Evolutionary conservation across 2,888 invertebrate genomes (phyloP).

Genomic region (Sinodicranocentrus sp.): DNA sequence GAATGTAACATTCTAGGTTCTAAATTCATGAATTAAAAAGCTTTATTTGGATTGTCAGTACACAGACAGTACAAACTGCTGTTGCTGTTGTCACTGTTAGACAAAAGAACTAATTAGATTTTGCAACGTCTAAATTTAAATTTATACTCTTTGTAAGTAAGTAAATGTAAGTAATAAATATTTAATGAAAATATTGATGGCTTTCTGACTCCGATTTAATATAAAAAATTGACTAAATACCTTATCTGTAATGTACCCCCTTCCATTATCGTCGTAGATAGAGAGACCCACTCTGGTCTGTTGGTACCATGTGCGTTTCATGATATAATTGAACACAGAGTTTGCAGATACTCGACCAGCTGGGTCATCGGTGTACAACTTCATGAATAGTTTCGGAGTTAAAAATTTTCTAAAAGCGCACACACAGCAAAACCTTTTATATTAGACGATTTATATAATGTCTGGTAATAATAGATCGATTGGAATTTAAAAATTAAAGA

Average conservation of each 20-base stretch:
- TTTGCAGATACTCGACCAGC: conserved; percentile 92
- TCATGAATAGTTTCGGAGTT: conserved; percentile 91
- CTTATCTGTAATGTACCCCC: conserved; percentile 91
- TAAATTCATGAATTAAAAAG: conserved; percentile 78
- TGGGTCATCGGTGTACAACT: conserved; percentile 90
- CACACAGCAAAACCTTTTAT: too few species aligned
- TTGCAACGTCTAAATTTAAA: too few species aligned
- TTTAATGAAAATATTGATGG: too few species aligned
- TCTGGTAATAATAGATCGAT: too few species aligned
- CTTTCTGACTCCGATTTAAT: too few species aligned
- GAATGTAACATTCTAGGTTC: conserved; percentile 97
- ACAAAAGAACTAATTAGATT: too few species aligned
- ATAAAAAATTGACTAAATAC: conserved; percentile 80
- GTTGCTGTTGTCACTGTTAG: too few species aligned
- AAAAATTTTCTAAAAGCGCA: conserved; percentile 81
- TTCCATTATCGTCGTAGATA: conserved; percentile 94
- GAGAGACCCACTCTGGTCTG: conserved; percentile 96
- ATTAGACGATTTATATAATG: too few species aligned
- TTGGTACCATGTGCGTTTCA: conserved; percentile 96
- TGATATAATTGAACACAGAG: conserved; percentile 95
- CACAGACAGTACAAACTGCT: too few species aligned
- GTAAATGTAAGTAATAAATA: too few species aligned
- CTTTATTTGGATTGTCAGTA: neutral
- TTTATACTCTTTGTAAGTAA: too few species aligned
- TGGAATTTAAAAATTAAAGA: too few species aligned